Evolutionary conservation across 2,888 invertebrate species (phyloP).

Genomic region (Deilephila porcellus): DNA sequence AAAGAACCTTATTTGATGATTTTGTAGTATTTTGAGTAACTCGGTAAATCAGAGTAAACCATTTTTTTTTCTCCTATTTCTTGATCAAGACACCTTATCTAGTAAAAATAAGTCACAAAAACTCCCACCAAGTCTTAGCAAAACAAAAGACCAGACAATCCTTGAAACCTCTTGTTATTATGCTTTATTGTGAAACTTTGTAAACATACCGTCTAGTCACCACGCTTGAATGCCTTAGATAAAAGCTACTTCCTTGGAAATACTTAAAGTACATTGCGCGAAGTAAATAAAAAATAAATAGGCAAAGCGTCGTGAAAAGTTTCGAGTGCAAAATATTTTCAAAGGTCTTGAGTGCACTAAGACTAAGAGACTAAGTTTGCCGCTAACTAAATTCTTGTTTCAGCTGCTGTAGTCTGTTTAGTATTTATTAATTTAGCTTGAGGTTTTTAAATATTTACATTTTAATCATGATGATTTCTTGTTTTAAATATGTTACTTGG

Average conservation of each 20-base stretch:
- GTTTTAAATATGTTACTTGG: no score
- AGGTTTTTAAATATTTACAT: no score
- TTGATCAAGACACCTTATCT: neutral
- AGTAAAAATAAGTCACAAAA: neutral
- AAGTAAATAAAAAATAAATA: constrained; percentile 9
- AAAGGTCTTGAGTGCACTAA: neutral
- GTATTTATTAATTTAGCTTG: no score
- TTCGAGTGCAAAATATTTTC: constrained; percentile 9
- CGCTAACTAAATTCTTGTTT: no score
- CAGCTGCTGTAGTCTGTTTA: no score
- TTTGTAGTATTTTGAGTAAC: no score
- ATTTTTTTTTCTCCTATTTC: no score
- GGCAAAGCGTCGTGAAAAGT: neutral
- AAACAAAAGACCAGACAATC: neutral
- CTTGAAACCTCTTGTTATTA: neutral
- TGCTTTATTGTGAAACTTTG: constrained; percentile 23
- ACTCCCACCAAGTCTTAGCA: neutral
- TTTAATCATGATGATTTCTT: no score
- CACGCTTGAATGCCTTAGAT: neutral
- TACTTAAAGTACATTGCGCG: neutral
- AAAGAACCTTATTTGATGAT: no score
- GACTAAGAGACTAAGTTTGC: neutral
- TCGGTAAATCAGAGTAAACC: no score
- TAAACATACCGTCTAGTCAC: neutral
- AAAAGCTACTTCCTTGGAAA: neutral